Base-by-base conservation (phyloP, 2,888 invertebrate species). In the Mayetiola destructor region DNA sequence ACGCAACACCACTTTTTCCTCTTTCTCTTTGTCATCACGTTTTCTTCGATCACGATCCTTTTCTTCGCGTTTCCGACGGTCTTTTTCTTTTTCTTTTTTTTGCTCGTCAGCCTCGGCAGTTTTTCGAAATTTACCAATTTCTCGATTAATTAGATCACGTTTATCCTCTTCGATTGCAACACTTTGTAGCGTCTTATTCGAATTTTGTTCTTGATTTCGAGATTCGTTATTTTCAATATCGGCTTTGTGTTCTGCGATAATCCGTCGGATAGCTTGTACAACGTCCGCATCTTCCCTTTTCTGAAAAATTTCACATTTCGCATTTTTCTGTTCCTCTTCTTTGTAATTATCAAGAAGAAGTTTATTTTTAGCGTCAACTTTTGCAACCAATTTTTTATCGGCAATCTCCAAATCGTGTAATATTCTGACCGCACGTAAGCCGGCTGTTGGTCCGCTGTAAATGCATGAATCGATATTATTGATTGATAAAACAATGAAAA, bases 291-390 rank as follows among this genome's bases (percentile, higher is more conserved):
- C 92, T 57, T 83, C 77, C 58, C 80, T 78, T 62, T 81, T 78
- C 74, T 85, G 85, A 61, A 80, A 79, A 61, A 84, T 85, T 73
- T 90, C 89, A 71, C 80, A 82, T 61, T 77, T 77, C 61, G 78
- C 78, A 59, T 75, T 68, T 37, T 73, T 76, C 2, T 29, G 69
- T 67, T 80, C 77, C 66, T 83, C 81, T 62, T 87, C 85, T 78
- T 92, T 92, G 73, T 91, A 96, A 61, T 91, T 88, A 71, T 95
- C 94, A 62, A 97, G 79, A 61, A 92, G 81, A 59, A 88, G 85
- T 77, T 93, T 92, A 66, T 95, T 94, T 78, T 97, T 97, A 60
- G 94, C 92, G 75, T 97, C 97, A 27, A 95, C 94, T 75, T 93
- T 90, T 29, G 95, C 96, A 59, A 97, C 88, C 64, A 99, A 78